Base-by-base conservation (phyloP, 2,888 invertebrate species). In the Megastigmus dorsalis region DNA sequence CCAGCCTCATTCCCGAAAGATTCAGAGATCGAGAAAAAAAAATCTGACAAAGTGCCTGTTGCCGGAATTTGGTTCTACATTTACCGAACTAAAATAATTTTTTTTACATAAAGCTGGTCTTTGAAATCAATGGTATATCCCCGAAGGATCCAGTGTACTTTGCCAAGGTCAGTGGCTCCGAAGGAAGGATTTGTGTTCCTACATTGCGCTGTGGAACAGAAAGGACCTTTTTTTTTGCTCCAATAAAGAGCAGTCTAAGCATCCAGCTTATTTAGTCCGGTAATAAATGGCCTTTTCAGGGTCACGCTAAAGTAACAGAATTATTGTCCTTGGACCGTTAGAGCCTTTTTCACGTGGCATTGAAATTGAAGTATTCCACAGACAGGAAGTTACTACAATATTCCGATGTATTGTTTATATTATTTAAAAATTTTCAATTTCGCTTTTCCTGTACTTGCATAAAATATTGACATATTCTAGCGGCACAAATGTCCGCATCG, bases 151-250 rank as follows among this genome's bases (percentile, higher is more conserved):
- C 33, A 30, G 60, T 69, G 60, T 68, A 30, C 18, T 30, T 9
- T 2, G 23, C 13, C 36, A 65, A 72, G 72, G 65, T 59, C 65
- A 55, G 62, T 13, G n/a, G 13, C 30, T 10, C 23, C 18, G 26
- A 28, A 20, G 36, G 45, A 38, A 45, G 3, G 18, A 43, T 33
- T 26, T 45, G 36, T 36, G 1, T n/a, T 38, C 55, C n/a, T n/a
- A n/a, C n/a, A n/a, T 63, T 20, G 4, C 2, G 23, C 15, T 7
- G 7, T 15, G 6, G 18, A 28, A 63, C 54, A 45, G 30, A 63
- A 38, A 52, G 63, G 65, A 59, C 59, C 18, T 69, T 68, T 60
- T 79, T 79, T 78, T 79, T 79, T 79, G 78, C 78, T 78, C 79
- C 57, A 78, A 75, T 78, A 79, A 78, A 73, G 73, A 71, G 69